These are phyloP conservation scores for Misgurnus anguillicaudatus DNA, from an alignment of 2,113 vertebrate genomes.

Conservation along the genomic window DNA sequence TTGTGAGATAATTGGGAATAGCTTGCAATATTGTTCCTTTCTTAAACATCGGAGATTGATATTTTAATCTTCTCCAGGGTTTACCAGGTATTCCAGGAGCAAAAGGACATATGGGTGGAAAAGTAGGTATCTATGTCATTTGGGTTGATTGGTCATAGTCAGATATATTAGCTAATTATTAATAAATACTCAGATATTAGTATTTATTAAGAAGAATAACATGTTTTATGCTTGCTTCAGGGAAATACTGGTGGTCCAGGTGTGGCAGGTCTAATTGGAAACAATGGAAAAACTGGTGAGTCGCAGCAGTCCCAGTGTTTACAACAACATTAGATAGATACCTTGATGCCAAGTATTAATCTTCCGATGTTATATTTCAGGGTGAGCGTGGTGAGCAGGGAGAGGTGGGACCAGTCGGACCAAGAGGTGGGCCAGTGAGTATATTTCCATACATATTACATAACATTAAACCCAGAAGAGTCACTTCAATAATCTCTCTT, in stretches of 20 bases:
- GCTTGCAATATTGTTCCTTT: neutral
- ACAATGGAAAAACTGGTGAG: slow-evolving; percentile 91
- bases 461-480: neutral
- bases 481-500: slow-evolving; percentile 16
- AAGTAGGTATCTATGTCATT: slow-evolving; percentile 71
- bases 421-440: slow-evolving; percentile 89
- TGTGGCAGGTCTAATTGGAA: slow-evolving; percentile 84
- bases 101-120: slow-evolving; percentile 81
- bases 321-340: neutral
- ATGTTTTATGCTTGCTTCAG: slow-evolving; percentile 65
- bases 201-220: slow-evolving; percentile 2
- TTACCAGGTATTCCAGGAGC: slow-evolving; percentile 85
- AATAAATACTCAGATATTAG: neutral
- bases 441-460: slow-evolving; percentile 17
- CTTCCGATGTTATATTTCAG: slow-evolving; percentile 66
- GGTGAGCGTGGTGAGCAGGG: slow-evolving; percentile 89
- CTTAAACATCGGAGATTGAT: neutral
- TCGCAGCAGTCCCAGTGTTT: slow-evolving; percentile 56
- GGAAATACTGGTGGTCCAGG: slow-evolving; percentile 83
- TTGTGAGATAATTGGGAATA: neutral
- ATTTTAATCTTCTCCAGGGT: slow-evolving; percentile 69
- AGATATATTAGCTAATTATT: neutral
- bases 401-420: slow-evolving; percentile 83
- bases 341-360: neutral
- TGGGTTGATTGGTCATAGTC: neutral